phyloP scores from a whole-genome alignment of 2,113 vertebrate species.

The Leptobrachium ailaonicum region DNA sequence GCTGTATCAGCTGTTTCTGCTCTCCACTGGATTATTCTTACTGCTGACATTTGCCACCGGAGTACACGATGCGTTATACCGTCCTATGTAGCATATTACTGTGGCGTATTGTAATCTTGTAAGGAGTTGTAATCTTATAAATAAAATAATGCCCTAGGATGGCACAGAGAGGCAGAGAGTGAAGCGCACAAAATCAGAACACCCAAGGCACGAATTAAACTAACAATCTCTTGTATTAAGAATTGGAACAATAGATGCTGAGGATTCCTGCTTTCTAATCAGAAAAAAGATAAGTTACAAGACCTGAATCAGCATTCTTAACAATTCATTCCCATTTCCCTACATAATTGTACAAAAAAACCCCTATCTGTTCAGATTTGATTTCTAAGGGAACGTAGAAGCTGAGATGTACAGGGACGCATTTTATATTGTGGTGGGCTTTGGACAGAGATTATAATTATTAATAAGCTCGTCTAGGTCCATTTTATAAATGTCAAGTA shows the following conservation, averaged over 20 bases:
- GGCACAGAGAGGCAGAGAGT: conserved; percentile 1
- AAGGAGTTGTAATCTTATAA: conserved; percentile 2
- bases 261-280: conserved; percentile 8
- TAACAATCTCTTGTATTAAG: background rate
- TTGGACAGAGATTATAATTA: background rate
- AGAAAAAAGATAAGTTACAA: conserved; percentile 1
- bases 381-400: background rate
- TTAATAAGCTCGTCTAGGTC: too few species aligned
- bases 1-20: background rate
- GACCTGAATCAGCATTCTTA: background rate
- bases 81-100: background rate
- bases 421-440: background rate
- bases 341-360: conserved; percentile 4
- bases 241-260: background rate
- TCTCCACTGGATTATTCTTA: background rate
- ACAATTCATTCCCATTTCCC: background rate
- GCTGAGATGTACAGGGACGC: too few species aligned
- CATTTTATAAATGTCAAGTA: too few species aligned
- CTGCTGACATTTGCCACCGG: background rate
- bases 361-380: background rate
- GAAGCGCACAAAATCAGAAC: background rate
- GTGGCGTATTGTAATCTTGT: background rate
- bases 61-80: background rate
- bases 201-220: conserved; percentile 8
- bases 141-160: conserved; percentile 1